Evolutionary conservation across 2,113 vertebrate species (phyloP).

Genomic region (Tympanuchus pallidicinctus): DNA sequence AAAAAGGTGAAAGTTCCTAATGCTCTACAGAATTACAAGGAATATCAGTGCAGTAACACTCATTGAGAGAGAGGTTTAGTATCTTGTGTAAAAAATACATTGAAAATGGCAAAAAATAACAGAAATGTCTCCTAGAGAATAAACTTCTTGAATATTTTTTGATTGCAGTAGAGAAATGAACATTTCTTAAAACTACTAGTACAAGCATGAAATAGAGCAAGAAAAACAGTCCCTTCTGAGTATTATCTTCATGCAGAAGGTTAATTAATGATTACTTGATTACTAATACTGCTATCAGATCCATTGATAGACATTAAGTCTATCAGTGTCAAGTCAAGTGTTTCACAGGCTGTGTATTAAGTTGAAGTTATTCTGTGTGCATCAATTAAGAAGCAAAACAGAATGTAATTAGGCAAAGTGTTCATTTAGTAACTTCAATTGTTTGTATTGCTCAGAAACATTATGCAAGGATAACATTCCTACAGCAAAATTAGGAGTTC

Average conservation of each 20-base stretch:
- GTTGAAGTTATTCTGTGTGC: not conserved
- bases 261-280: not conserved
- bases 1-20: not conserved
- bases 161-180: not conserved
- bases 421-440: rapidly evolving
- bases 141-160: not conserved
- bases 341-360: not conserved
- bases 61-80: not conserved
- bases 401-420: not conserved
- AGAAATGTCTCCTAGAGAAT: not conserved
- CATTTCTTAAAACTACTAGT: not conserved
- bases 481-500: rapidly evolving
- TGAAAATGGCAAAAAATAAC: not conserved
- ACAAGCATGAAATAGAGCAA: not conserved
- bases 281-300: not conserved
- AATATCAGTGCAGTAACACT: not conserved
- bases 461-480: not conserved
- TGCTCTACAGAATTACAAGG: not conserved
- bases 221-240: not conserved
- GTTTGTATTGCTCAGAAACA: not conserved
- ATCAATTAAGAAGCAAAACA: not conserved
- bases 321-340: not conserved
- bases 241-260: not conserved
- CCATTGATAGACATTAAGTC: not conserved
- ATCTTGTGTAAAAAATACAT: not conserved